phyloP scores from a whole-genome alignment of 2,113 vertebrate species.

The Parus major region DNA sequence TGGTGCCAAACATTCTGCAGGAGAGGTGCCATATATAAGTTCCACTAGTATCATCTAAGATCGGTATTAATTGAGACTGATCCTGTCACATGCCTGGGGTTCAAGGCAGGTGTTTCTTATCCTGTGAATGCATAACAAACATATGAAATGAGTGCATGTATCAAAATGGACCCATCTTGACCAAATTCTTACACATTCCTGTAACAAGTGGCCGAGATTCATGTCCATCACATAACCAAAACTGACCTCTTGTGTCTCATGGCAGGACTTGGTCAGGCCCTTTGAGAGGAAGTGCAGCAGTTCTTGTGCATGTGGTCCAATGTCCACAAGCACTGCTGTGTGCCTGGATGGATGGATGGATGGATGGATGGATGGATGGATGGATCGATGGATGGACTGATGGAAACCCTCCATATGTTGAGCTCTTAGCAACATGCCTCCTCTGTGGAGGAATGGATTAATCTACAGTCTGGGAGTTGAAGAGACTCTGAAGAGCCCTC shows the following conservation, averaged over 20 bases:
- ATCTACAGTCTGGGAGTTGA: not conserved
- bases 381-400: not conserved
- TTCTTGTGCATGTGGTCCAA: not conserved
- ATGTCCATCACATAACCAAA: not conserved
- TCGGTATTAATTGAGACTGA: not conserved
- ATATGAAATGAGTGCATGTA: fast-evolving
- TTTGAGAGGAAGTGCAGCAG: not conserved
- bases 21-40: not conserved
- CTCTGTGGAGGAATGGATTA: not conserved
- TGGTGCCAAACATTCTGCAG: fast-evolving
- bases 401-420: fast-evolving
- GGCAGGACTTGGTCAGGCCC: not conserved
- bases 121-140: not conserved
- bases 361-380: not conserved
- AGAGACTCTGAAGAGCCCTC: not conserved
- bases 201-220: not conserved
- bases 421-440: not conserved
- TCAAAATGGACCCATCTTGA: not conserved
- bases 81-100: not conserved
- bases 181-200: not conserved
- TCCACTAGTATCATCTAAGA: not conserved
- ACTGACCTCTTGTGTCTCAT: not conserved
- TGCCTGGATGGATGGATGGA: not conserved
- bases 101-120: not conserved
- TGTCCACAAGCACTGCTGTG: not conserved